Evolutionary conservation across 1,140 invertebrate genomes (phyloP).

Genomic region (Heliothis virescens): DNA sequence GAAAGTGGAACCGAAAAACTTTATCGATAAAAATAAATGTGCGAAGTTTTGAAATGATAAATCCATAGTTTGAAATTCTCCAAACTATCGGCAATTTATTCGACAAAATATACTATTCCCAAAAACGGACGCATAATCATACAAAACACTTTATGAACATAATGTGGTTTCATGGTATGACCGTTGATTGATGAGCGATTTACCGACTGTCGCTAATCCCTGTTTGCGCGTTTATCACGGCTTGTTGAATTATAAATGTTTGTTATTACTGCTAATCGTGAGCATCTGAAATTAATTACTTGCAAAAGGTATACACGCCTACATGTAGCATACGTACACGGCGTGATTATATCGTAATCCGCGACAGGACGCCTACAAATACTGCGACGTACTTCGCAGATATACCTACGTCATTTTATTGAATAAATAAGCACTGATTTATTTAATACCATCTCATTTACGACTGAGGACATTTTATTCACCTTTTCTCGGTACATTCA

Average conservation of each 20-base stretch:
- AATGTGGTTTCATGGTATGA: neutral
- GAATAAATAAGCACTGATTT: neutral
- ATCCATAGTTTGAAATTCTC: too few species aligned
- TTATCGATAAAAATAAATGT: neutral
- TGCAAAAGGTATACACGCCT: too few species aligned
- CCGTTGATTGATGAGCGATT: conserved; percentile 11
- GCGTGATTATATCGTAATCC: too few species aligned
- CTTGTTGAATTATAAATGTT: conserved; percentile 10
- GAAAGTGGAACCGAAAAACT: neutral
- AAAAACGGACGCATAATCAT: neutral
- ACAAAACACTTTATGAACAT: neutral
- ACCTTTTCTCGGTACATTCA: neutral
- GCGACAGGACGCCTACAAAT: too few species aligned
- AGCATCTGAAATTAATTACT: neutral
- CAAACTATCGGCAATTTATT: too few species aligned
- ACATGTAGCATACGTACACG: too few species aligned
- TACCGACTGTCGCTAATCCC: neutral
- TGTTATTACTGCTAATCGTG: neutral
- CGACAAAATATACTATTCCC: too few species aligned
- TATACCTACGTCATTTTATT: too few species aligned
- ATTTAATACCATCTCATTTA: neutral
- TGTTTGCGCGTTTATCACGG: neutral
- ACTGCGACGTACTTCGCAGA: too few species aligned
- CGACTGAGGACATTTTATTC: neutral
- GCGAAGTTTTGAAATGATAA: too few species aligned